Evolutionary conservation across 2,888 invertebrate species (phyloP).

Genomic region (Saturnia japonica): DNA sequence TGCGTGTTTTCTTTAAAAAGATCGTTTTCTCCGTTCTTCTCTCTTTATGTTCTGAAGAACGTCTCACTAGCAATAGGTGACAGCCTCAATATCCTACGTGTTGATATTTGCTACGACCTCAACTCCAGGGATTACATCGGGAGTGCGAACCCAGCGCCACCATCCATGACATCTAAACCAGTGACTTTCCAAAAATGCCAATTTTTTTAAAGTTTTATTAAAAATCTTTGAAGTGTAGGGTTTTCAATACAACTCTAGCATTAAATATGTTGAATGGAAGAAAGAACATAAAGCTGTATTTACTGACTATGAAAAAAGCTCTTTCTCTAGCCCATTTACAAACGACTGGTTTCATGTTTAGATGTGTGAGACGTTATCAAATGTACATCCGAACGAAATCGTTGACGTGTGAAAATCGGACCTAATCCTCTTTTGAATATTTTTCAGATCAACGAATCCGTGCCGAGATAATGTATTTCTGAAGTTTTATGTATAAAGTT

Average conservation of each 20-base stretch:
- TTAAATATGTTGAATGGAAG: not conserved
- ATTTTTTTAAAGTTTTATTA: not conserved
- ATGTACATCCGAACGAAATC: not conserved
- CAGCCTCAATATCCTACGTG: no score
- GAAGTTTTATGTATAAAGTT: not conserved
- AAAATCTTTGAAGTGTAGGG: not conserved
- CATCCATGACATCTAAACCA: no score
- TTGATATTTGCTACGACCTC: no score
- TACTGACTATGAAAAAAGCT: conserved; percentile 1
- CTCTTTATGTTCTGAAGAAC: no score
- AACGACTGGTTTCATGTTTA: not conserved
- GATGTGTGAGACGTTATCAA: not conserved
- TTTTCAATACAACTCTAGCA: not conserved
- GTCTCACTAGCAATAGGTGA: no score
- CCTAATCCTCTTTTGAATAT: conserved; percentile 13
- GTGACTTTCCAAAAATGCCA: no score
- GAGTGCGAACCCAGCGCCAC: no score
- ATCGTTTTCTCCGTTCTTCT: no score
- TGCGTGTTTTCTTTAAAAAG: no score
- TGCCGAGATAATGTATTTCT: not conserved
- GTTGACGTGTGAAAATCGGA: conserved; percentile 14
- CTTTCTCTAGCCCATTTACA: conserved; percentile 1
- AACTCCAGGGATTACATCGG: no score
- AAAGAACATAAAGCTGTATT: not conserved
- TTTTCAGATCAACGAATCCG: conserved; percentile 8